Percentiles rank a stretch among this genome's conserved stretches.
Evolutionary conservation across 2,113 vertebrate genomes (phyloP).

Genomic region (Dermatemys mawii): DNA sequence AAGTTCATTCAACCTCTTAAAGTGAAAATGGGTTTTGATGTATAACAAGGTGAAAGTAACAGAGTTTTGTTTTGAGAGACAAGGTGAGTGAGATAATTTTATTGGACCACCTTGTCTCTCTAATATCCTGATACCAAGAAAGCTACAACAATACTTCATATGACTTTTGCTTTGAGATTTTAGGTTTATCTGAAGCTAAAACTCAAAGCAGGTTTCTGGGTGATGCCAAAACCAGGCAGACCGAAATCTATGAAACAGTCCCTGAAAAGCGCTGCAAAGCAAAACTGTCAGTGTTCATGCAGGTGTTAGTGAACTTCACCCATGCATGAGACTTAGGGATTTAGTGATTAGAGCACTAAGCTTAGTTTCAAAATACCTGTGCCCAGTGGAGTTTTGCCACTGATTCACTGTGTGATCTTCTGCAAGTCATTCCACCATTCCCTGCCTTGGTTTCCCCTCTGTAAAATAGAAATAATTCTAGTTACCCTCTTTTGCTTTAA

Average conservation of each 20-base stretch:
- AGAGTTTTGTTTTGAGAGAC: neutral
- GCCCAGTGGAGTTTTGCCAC: neutral
- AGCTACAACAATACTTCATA: neutral
- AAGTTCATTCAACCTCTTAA: neutral
- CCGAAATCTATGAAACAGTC: neutral
- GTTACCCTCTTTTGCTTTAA: neutral
- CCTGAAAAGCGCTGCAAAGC: neutral
- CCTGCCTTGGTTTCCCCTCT: slow-evolving; percentile 32
- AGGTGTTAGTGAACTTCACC: neutral
- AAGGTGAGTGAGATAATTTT: neutral
- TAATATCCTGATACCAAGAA: neutral
- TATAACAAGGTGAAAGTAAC: neutral
- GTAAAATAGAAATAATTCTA: neutral
- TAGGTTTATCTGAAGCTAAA: neutral
- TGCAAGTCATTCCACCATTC: rapidly evolving
- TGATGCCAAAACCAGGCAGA: neutral
- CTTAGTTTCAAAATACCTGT: neutral
- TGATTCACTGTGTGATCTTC: rapidly evolving
- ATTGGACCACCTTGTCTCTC: neutral
- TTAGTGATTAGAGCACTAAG: neutral
- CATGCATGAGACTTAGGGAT: rapidly evolving
- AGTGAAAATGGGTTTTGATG: neutral
- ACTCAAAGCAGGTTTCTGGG: neutral
- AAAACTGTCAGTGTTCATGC: neutral
- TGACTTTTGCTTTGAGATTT: neutral